Percentiles rank a stretch among this genome's conserved stretches.
These are phyloP conservation scores for Prochilodus magdalenae DNA, from an alignment of 2,113 vertebrate species.

Conservation along the genomic window DNA sequence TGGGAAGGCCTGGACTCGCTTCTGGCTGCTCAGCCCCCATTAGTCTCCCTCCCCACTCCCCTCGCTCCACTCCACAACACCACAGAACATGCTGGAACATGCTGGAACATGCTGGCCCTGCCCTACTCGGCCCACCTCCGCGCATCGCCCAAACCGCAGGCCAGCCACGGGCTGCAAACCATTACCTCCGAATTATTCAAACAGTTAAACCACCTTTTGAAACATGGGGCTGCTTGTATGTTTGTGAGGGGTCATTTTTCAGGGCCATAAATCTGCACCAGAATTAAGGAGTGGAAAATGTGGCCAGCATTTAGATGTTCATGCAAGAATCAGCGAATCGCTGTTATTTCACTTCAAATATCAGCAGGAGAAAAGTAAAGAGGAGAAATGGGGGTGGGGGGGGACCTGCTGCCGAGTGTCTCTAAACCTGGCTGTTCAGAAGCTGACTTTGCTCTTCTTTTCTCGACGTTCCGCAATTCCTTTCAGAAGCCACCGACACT, in stretches of 20 bases:
- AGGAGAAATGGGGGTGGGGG: constrained; percentile 7
- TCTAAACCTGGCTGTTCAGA: constrained; percentile 20
- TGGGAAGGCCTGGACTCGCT: constrained; percentile 84
- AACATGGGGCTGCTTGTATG: constrained; percentile 66
- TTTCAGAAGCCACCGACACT: constrained; percentile 46
- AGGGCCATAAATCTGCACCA: background rate
- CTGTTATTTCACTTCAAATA: constrained; percentile 38
- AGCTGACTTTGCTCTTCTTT: constrained; percentile 56
- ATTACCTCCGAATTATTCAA: constrained; percentile 91
- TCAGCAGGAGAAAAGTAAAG: constrained; percentile 31
- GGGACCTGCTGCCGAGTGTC: constrained; percentile 3
- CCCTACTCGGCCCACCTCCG: constrained; percentile 80
- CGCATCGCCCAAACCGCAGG: constrained; percentile 77
- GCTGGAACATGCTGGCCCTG: constrained; percentile 71
- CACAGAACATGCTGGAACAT: constrained; percentile 82
- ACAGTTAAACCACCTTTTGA: constrained; percentile 79
- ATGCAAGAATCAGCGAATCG: constrained; percentile 15
- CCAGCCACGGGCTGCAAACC: constrained; percentile 72
- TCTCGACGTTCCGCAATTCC: constrained; percentile 59
- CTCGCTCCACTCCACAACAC: constrained; percentile 50
- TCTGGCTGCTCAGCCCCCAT: constrained; percentile 81
- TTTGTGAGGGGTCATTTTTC: constrained; percentile 18
- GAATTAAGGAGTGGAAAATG: constrained; percentile 32
- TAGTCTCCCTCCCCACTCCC: constrained; percentile 77
- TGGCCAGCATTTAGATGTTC: constrained; percentile 64